A percentile compares a stretch with the other conserved stretches of the same genome.
phyloP scores from a whole-genome alignment of 2,797 vertebrate genomes.

The Huso huso region DNA sequence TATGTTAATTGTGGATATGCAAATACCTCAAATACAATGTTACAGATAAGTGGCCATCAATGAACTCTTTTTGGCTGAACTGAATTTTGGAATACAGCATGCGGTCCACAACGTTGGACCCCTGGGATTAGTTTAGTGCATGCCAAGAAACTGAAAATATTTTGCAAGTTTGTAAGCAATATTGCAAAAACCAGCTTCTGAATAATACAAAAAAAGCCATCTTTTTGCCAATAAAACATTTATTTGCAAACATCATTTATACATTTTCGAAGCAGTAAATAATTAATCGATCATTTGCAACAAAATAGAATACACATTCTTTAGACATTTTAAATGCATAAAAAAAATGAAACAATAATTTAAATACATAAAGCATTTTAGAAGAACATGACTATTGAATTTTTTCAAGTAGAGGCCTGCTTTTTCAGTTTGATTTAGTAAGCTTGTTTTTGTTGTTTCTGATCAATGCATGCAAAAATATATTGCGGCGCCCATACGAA shows the following conservation, averaged over 20 bases:
- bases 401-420: conserved; percentile 30
- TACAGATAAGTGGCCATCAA: too few relatives aligned
- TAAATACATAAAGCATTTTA: conserved; percentile 29
- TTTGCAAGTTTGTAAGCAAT: too few relatives aligned
- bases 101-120: too few relatives aligned
- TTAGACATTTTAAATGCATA: conserved; percentile 33
- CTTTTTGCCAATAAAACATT: conserved; percentile 35
- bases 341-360: conserved; percentile 35
- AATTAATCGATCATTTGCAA: conserved; percentile 32
- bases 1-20: too few relatives aligned
- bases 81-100: too few relatives aligned
- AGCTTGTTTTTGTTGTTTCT: conserved; percentile 11
- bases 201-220: too few relatives aligned
- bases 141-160: too few relatives aligned
- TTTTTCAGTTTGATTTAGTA: conserved; percentile 3
- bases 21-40: too few relatives aligned
- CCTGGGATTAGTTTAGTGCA: too few relatives aligned
- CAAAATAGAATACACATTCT: conserved; percentile 37
- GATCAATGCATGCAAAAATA: conserved; percentile 25
- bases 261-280: conserved; percentile 33
- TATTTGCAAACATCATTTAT: conserved; percentile 46
- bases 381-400: conserved; percentile 11
- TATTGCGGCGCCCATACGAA: conserved; percentile 13
- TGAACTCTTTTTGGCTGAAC: too few relatives aligned
- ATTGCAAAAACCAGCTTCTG: too few relatives aligned